Conservation (phyloP, 2,888 invertebrate genomes). For the Lissocephala sabroskyi region DNA sequence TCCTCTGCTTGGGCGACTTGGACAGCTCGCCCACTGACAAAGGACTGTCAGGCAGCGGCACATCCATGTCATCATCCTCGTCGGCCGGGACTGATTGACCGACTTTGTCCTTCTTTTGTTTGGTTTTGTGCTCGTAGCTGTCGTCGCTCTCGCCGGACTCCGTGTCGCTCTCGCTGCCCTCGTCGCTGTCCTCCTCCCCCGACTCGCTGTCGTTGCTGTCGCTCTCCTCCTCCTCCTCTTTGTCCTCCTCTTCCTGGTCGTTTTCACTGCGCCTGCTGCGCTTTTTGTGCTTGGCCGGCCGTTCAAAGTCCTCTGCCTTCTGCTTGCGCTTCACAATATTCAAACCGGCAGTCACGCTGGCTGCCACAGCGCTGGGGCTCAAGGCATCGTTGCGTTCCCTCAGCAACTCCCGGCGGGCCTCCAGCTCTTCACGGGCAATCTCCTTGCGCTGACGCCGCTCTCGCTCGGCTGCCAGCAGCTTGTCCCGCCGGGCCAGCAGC, state of each 20-base stretch:
- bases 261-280: slow-evolving; percentile 53
- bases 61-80: slow-evolving; percentile 70
- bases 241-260: slow-evolving; percentile 55
- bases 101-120: slow-evolving; percentile 51
- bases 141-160: slow-evolving; percentile 34
- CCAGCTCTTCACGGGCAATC: slow-evolving; percentile 81
- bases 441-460: slow-evolving; percentile 85
- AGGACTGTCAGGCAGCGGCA: slow-evolving; percentile 74
- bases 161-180: slow-evolving; percentile 40
- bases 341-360: slow-evolving; percentile 66
- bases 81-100: slow-evolving; percentile 25
- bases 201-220: slow-evolving; percentile 22
- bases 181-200: slow-evolving; percentile 26
- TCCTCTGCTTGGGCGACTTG: slow-evolving; percentile 67
- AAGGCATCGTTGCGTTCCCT: slow-evolving; percentile 59
- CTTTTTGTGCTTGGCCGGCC: slow-evolving; percentile 45
- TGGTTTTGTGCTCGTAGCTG: slow-evolving; percentile 28
- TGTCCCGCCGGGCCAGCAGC: slow-evolving; percentile 77
- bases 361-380: slow-evolving; percentile 67
- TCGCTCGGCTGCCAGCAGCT: slow-evolving; percentile 81
- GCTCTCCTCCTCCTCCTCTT: slow-evolving; percentile 50
- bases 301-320: slow-evolving; percentile 25
- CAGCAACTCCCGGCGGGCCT: slow-evolving; percentile 77
- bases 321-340: slow-evolving; percentile 58
- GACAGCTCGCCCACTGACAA: slow-evolving; percentile 74